Conservation (phyloP, 2,797 vertebrate genomes). For the Smutsia temminckii region DNA sequence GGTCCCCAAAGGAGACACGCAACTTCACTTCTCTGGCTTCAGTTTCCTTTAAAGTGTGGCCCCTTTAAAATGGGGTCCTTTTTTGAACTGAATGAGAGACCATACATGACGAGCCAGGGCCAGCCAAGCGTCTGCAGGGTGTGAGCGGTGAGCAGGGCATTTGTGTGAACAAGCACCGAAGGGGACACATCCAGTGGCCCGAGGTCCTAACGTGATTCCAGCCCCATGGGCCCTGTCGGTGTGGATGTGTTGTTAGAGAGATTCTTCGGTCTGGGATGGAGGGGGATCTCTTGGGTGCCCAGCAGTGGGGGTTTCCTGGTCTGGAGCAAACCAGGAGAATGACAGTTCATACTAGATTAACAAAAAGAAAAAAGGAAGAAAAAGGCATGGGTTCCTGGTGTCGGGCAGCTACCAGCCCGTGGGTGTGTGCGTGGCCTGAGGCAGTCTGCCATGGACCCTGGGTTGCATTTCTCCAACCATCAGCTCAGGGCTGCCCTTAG, state of each 20-base stretch:
- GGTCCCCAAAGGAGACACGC: not conserved
- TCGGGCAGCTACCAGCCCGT: not conserved
- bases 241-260: not conserved
- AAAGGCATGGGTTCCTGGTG: not conserved
- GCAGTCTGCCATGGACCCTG: too few species aligned
- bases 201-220: not conserved
- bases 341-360: not conserved
- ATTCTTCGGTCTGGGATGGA: not conserved
- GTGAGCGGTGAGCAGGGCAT: not conserved
- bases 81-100: not conserved
- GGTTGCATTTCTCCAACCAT: not conserved
- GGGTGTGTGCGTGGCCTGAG: fast-evolving
- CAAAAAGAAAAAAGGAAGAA: not conserved
- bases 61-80: not conserved
- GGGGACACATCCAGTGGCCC: not conserved
- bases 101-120: not conserved
- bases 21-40: not conserved
- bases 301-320: not conserved
- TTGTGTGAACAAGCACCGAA: too few species aligned
- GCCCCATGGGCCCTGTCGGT: not conserved
- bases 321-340: not conserved
- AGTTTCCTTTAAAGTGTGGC: not conserved
- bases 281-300: not conserved
- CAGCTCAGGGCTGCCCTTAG: not conserved
- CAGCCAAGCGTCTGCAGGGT: fast-evolving